Base-by-base conservation (phyloP, 2,888 invertebrate species). In the Trichogramma evanescens region DNA sequence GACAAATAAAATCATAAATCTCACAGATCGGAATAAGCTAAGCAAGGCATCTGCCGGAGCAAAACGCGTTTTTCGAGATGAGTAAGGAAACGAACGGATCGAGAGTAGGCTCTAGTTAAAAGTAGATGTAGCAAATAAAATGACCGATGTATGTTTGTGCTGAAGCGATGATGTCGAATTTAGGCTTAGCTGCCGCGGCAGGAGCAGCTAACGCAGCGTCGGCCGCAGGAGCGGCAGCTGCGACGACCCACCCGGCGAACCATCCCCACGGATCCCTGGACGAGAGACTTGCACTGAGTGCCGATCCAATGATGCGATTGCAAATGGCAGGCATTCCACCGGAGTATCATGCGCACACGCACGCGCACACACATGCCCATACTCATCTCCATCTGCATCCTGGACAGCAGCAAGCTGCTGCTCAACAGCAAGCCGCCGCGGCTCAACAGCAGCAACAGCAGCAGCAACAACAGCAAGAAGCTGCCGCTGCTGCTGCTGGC, bases 291-390 rank as follows among this genome's bases (percentile, higher is more conserved):
- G 91, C 91, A 64, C 82, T 91, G 71, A 91, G 93, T 64, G 89
- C 91, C 67, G 94, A 95, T 81, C 94, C 94, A 65, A 91, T 95
- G 89, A 89, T 86, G 67, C 89, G 94, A 70, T 81, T 95, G 76
- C 94, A 94, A 83, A 93, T 95, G 93, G 93, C 93, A 70, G 92
- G 93, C 76, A 88, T 90, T 72, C 88, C 86, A 71, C 89, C 89
- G 54, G 92, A 92, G 82, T 92, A 91, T 82, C 93, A 93, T 81
- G 91, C 92, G 74, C 93, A 94, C 82, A 91, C 93, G 69, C 93
- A 93, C 80, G 91, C 92, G 71, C 92, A 93, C 81, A 91, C 91
- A 69, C 92, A 92, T 79, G 90, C 93, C 74, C 93, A 94, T 82
- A 90, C 93, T 72, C 91, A 91, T 82, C 87, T 90, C 69, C 91